These are phyloP conservation scores for Gracilinanus agilis DNA, from an alignment of 2,113 vertebrate species.

Conservation along the genomic window DNA sequence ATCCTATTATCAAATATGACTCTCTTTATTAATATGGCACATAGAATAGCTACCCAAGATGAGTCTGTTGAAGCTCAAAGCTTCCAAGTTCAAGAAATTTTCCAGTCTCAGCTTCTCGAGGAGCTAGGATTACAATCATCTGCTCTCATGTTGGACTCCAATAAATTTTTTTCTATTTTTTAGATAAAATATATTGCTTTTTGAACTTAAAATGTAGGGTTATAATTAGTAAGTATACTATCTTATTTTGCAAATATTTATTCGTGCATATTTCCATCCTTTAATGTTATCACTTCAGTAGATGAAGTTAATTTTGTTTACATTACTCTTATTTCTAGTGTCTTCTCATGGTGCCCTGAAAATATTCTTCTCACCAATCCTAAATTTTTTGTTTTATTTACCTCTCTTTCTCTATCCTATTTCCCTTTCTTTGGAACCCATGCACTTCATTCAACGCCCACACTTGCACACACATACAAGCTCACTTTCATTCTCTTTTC, in stretches of 20 bases:
- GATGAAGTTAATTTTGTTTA: neutral
- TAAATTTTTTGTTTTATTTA: neutral
- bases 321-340: neutral
- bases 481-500: neutral
- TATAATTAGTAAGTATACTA: neutral
- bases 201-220: neutral
- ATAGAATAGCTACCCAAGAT: too few species aligned
- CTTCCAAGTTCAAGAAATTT: neutral
- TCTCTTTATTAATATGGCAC: too few species aligned
- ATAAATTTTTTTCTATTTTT: neutral
- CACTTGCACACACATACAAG: neutral
- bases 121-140: neutral
- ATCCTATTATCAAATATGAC: too few species aligned
- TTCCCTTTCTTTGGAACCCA: neutral
- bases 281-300: neutral
- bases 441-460: neutral
- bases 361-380: neutral
- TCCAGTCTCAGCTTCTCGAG: neutral
- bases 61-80: too few species aligned
- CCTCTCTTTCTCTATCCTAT: neutral
- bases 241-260: neutral
- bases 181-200: too few species aligned
- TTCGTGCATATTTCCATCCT: neutral
- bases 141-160: neutral
- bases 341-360: neutral